Evolutionary conservation across 2,797 vertebrate species (phyloP).

Genomic region (Schizopygopsis malacanthus): DNA sequence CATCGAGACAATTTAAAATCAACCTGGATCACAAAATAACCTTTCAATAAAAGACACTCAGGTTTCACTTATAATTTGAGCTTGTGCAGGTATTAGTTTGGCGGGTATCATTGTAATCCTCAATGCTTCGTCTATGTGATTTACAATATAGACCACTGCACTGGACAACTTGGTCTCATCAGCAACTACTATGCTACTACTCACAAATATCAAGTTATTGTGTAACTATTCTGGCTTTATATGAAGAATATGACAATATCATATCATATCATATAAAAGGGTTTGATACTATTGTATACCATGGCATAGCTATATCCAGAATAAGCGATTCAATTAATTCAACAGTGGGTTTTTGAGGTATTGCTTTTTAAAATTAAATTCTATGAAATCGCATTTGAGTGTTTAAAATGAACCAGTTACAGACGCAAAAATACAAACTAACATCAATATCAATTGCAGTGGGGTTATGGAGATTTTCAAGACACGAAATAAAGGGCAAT

Average conservation of each 20-base stretch:
- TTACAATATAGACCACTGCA: conserved; percentile 51
- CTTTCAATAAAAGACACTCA: conserved; percentile 26
- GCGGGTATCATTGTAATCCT: conserved; percentile 9
- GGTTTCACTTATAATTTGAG: conserved; percentile 21
- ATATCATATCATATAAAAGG: conserved; percentile 7
- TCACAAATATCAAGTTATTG: conserved; percentile 41
- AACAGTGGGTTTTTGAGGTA: conserved; percentile 45
- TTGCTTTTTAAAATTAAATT: conserved; percentile 27
- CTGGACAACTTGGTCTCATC: conserved; percentile 48
- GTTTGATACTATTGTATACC: conserved; percentile 1
- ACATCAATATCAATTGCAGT: conserved; percentile 22
- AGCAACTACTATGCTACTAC: conserved; percentile 52
- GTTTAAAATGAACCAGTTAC: conserved; percentile 31
- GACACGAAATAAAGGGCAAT: conserved; percentile 40
- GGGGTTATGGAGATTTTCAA: background rate
- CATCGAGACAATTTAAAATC: conserved; percentile 35
- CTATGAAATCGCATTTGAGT: background rate
- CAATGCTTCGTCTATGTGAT: conserved; percentile 41
- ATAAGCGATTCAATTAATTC: conserved; percentile 19
- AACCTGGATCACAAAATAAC: conserved; percentile 46
- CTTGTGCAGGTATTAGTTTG: conserved; percentile 11
- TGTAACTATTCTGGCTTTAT: conserved; percentile 30
- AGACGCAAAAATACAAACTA: conserved; percentile 32
- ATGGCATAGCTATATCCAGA: conserved; percentile 17
- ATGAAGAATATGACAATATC: conserved; percentile 41